Conservation (phyloP, 2,113 vertebrate species). For the Seriola quinqueradiata region DNA sequence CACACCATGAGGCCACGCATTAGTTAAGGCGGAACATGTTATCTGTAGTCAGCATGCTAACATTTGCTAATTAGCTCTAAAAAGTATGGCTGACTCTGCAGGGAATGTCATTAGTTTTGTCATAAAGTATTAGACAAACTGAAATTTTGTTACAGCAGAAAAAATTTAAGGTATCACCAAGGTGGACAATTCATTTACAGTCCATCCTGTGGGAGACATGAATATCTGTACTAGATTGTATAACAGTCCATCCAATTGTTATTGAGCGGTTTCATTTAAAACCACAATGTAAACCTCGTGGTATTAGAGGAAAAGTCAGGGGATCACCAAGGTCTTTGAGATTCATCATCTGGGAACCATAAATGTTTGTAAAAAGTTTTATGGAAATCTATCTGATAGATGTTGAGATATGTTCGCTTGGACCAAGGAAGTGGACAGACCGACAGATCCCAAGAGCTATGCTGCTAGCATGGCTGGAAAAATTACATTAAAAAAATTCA, state of each 20-base stretch:
- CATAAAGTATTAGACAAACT: background rate
- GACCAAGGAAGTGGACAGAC: background rate
- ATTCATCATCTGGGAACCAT: background rate
- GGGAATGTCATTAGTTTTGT: background rate
- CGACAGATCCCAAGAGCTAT: background rate
- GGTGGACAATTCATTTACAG: background rate
- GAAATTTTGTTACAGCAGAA: background rate
- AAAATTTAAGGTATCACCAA: background rate
- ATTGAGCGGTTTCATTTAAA: background rate
- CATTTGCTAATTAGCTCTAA: background rate
- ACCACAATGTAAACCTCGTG: background rate
- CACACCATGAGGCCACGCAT: constrained; percentile 27
- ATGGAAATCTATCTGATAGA: background rate
- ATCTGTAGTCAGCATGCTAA: constrained; percentile 6
- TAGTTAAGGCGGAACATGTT: constrained; percentile 15
- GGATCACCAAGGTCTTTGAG: background rate
- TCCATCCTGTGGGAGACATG: background rate
- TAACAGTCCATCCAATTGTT: background rate
- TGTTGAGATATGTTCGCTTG: background rate
- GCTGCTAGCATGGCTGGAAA: background rate
- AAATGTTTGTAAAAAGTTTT: background rate
- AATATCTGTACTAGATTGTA: constrained; percentile 3
- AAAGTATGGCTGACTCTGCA: background rate
- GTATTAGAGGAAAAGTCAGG: background rate
- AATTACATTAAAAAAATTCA: no score